phyloP scores from a whole-genome alignment of 1,140 invertebrate genomes.

The Monochamus saltuarius region DNA sequence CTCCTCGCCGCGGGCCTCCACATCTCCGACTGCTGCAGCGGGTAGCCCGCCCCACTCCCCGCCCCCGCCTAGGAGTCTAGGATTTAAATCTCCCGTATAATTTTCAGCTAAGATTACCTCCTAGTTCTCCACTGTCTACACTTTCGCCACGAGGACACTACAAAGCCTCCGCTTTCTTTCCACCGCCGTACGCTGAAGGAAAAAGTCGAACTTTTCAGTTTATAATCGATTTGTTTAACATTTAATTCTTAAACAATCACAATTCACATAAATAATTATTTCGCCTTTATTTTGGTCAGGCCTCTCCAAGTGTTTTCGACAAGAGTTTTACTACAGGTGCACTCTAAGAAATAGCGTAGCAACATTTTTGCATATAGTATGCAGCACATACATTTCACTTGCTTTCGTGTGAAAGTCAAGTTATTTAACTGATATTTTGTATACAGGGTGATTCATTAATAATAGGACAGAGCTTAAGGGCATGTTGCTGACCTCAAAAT shows the following conservation, averaged over 20 bases:
- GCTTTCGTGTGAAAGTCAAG: no score
- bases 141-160: constrained; percentile 9
- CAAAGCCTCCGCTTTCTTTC: no score
- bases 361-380: no score
- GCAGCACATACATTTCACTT: no score
- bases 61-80: constrained; percentile 6
- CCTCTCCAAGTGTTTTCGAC: not conserved
- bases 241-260: no score
- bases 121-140: constrained; percentile 12
- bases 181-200: no score
- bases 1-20: constrained; percentile 25
- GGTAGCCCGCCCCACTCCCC: constrained; percentile 16
- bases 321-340: not conserved
- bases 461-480: no score
- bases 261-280: not conserved
- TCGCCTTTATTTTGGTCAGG: not conserved
- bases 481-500: no score
- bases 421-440: no score
- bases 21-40: constrained; percentile 38
- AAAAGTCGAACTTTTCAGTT: not conserved
- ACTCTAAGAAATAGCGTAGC: not conserved
- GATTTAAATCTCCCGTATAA: constrained; percentile 19
- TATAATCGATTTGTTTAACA: no score
- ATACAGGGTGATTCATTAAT: no score
- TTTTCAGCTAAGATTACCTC: constrained; percentile 15